Evolutionary conservation across 2,888 invertebrate genomes (phyloP).

Genomic region (Heterodera filipjevi): DNA sequence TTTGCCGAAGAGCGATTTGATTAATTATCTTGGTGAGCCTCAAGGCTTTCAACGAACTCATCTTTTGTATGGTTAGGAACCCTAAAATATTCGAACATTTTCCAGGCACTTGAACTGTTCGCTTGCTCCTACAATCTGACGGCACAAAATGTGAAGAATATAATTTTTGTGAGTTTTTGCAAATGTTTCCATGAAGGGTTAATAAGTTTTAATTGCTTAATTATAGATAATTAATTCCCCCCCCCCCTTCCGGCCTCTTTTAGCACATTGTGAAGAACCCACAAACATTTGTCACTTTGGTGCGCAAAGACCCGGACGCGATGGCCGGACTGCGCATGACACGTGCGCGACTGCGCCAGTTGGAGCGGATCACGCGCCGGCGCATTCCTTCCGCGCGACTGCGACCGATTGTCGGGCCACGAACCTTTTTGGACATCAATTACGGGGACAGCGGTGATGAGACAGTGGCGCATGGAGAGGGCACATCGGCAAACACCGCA

Average conservation of each 20-base stretch:
- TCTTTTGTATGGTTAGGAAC: neutral
- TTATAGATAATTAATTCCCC: too few species aligned
- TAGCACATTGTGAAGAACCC: constrained; percentile 41
- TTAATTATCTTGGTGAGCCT: too few species aligned
- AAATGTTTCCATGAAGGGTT: too few species aligned
- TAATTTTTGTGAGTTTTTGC: constrained; percentile 35
- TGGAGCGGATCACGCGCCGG: constrained; percentile 27
- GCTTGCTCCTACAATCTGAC: constrained; percentile 38
- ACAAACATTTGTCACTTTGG: constrained; percentile 34
- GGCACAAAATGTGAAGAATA: constrained; percentile 40
- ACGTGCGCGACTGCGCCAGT: constrained; percentile 28
- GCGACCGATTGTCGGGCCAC: constrained; percentile 19
- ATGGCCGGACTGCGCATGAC: constrained; percentile 37
- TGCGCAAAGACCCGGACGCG: constrained; percentile 37
- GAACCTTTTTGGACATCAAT: constrained; percentile 29
- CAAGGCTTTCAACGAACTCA: neutral
- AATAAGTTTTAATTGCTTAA: too few species aligned
- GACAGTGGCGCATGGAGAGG: too few species aligned
- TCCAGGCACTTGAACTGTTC: constrained; percentile 22
- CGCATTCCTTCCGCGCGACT: constrained; percentile 24
- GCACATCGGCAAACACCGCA: neutral
- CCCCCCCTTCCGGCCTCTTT: neutral
- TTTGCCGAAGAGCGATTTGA: too few species aligned
- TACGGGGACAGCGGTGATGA: constrained; percentile 35
- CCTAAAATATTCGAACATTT: neutral